Base-by-base conservation (phyloP, 2,113 vertebrate genomes). In the Neopipo cinnamomea region DNA sequence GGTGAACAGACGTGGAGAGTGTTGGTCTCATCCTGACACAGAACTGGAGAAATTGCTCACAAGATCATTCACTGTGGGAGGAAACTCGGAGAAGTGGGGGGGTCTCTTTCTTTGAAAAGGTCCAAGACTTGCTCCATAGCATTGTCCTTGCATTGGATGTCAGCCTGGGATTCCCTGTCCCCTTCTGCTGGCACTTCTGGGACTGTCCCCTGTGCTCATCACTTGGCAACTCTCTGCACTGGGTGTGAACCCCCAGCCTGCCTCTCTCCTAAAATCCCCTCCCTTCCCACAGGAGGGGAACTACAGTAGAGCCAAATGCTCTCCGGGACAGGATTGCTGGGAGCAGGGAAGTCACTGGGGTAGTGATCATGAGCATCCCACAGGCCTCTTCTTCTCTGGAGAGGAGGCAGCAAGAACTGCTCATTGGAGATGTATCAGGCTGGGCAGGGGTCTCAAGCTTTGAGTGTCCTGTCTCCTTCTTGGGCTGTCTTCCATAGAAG, bases 341-440 rank as follows among this genome's bases (percentile, higher is more conserved):
- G n/a, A 88, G 39, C 37, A 7, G 3, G 23, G 19, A 7, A 59
- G 16, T 31, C 0, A 0, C 2, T 5, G n/a, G n/a, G 49, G 37
- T 27, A 44, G 28, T 5, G 4, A n/a, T 52, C 2, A 0, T 7
- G n/a, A 86, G 8, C 75, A 68, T 49, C 33, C 53, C 25, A 15
- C 1, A 3, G 41, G 28, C 62, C 18, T 49, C 63, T 55, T n/a
- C 39, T 61, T 89, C 37, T n/a, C 23, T 11, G 24, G 44, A 4
- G 6, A 91, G 52, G 50, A 81, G 25, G 44, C 15, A 66, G 28
- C 59, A 83, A 20, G 76, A 73, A 39, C 22, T 0, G 2, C 49
- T 65, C 14, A 5, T 14, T 11, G 14, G 28, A 66, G 41, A 24
- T 1, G 2, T 27, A 24, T 20, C 46, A 61, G 58, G 15, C 73